Percentiles rank a stretch among this genome's conserved stretches.
These are phyloP conservation scores for Tenthredo amoena DNA, from an alignment of 2,888 invertebrate species.

Conservation along the genomic window DNA sequence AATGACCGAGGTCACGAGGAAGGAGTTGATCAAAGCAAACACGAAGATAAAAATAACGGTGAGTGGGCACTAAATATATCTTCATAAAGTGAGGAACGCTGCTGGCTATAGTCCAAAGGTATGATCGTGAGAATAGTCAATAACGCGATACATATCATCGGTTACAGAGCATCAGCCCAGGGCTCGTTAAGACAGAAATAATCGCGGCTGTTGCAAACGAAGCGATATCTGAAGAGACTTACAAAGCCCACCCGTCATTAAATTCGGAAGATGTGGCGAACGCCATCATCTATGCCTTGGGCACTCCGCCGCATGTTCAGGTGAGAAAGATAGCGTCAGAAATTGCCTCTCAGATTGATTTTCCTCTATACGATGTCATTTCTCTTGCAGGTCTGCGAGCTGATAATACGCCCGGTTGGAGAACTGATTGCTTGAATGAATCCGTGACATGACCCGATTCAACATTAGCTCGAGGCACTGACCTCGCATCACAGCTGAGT, in stretches of 20 bases:
- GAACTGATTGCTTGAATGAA: background rate
- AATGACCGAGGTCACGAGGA: slow-evolving; percentile 78
- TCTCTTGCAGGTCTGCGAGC: slow-evolving; percentile 33
- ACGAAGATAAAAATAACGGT: slow-evolving; percentile 77
- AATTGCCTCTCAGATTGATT: slow-evolving; percentile 1
- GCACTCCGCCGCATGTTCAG: slow-evolving; percentile 67
- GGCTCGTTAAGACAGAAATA: slow-evolving; percentile 71
- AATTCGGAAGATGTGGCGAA: slow-evolving; percentile 63
- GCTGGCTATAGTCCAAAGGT: background rate
- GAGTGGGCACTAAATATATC: slow-evolving; percentile 56
- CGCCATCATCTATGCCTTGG: slow-evolving; percentile 63
- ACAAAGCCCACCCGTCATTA: slow-evolving; percentile 57
- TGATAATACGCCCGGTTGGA: slow-evolving; percentile 26
- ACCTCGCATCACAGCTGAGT: background rate
- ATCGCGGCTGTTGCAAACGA: slow-evolving; percentile 57
- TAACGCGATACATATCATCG: slow-evolving; percentile 5
- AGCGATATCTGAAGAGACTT: background rate
- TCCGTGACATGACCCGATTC: background rate
- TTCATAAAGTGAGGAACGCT: background rate
- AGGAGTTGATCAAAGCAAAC: slow-evolving; percentile 76
- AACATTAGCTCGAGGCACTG: background rate
- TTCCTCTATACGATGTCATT: background rate
- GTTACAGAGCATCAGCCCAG: slow-evolving; percentile 74
- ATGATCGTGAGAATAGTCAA: background rate
- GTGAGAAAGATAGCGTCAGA: slow-evolving; percentile 58